Base-by-base conservation (phyloP, 64 coral and sea anemone species). In the Orbicella faveolata region DNA sequence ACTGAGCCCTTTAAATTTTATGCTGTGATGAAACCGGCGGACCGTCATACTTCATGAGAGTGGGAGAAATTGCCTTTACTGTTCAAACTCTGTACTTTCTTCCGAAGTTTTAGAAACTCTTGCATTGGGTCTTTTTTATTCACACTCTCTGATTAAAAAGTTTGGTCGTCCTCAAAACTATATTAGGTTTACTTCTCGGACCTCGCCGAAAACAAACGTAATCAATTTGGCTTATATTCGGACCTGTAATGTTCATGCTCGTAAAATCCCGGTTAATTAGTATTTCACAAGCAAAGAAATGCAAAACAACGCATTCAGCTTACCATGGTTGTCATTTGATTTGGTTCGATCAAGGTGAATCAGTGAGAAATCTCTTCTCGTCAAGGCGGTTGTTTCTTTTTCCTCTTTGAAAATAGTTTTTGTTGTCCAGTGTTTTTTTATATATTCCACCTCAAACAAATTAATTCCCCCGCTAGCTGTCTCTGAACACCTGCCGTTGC, bases 241-340 rank as follows among this genome's bases (percentile, higher is more conserved):
- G 44, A 26, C 9, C 67, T 23, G 25, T 26, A 23, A 70, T 70
- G 7, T 10, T 33, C 67, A 70, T 70, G 30, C 2, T 11, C 7
- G 21, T 33, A 33, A 55, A 16, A 79, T 34, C 4, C 9, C 52
- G 15, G 9, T 79, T 54, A 30, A 33, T 48, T 41, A 84, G 41
- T 3, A 20, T 84, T 67, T 36, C 11, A 82, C 61, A 35, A 19
- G 16, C 52, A 26, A 19, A 64, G 30, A 63, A 20, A 17, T 57
- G 4, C 26, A 81, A 63, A 34, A 35, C 26, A 62, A 63, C 57
- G 63, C 61, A 6, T 20, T 30, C 10, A 82, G 64, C 55, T 15
- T 82, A 82, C 79, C 79, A 35, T 82, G 30, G 14, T 82, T 82
- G 39, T 62, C 14, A 26, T 80, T 61, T 82, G 57, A 65, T 35